Conservation (phyloP, 2,888 invertebrate species). For the Leptinotarsa haldemani region DNA sequence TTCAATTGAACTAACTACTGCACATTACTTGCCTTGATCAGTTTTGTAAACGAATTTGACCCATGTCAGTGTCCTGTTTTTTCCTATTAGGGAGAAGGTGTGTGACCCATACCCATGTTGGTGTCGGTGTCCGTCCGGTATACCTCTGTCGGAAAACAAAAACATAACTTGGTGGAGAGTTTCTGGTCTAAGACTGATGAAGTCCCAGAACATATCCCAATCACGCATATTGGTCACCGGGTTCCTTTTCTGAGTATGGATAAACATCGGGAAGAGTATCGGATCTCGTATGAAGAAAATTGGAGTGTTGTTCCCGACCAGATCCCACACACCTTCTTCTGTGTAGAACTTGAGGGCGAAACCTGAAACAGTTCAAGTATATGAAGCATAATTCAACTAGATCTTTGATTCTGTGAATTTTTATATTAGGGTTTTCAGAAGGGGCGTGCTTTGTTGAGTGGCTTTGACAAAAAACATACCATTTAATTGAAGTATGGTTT, state of each 20-base stretch:
- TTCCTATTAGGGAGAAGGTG: conserved; percentile 85
- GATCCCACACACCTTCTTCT: conserved; percentile 91
- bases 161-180: conserved; percentile 80
- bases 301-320: conserved; percentile 93
- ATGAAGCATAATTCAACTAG: not conserved
- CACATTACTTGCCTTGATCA: conserved; percentile 75
- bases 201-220: conserved; percentile 95
- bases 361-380: conserved; percentile 65
- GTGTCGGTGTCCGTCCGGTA: conserved; percentile 88
- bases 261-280: conserved; percentile 88
- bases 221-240: conserved; percentile 90
- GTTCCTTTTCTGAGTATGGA: conserved; percentile 95
- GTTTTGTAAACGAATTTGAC: conserved; percentile 92
- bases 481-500: too few species aligned
- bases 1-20: too few species aligned
- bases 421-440: too few species aligned
- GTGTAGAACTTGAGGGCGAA: conserved; percentile 93
- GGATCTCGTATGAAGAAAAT: conserved; percentile 92
- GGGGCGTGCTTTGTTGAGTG: too few species aligned
- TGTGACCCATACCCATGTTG: conserved; percentile 96
- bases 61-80: conserved; percentile 61
- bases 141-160: conserved; percentile 87
- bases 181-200: conserved; percentile 86
- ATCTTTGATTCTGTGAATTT: too few species aligned
- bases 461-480: too few species aligned